Percentiles rank a stretch among this genome's conserved stretches.
Conservation (phyloP, 2,113 vertebrate species). For the Saguinus midas region DNA sequence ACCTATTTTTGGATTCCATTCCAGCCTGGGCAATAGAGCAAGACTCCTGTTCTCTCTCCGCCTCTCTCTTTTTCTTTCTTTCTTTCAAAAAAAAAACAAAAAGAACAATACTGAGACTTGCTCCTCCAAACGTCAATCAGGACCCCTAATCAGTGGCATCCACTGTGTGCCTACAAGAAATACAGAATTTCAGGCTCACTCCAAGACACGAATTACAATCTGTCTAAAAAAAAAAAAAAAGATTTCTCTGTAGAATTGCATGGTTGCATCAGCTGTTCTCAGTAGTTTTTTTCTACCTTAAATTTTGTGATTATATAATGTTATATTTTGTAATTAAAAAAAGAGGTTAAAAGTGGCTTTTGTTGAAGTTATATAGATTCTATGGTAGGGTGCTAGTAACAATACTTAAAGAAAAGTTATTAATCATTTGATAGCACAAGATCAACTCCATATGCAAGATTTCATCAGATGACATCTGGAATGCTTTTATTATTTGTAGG, state of each 20-base stretch:
- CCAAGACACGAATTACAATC: too few species aligned
- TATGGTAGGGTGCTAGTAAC: neutral
- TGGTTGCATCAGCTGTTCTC: neutral
- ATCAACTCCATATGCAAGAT: neutral
- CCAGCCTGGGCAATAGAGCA: too few species aligned
- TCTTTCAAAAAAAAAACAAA: too few species aligned
- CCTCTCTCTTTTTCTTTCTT: too few species aligned
- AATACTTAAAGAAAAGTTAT: neutral
- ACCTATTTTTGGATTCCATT: too few species aligned
- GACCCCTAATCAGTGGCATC: too few species aligned
- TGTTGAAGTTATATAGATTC: neutral
- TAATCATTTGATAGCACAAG: neutral
- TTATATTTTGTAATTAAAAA: neutral
- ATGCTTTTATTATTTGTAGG: neutral
- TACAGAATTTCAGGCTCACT: too few species aligned
- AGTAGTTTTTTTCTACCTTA: neutral
- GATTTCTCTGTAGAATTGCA: neutral
- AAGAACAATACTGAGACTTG: too few species aligned
- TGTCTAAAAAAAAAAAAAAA: too few species aligned
- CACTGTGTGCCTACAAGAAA: too few species aligned
- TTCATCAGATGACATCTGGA: neutral
- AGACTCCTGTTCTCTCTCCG: too few species aligned
- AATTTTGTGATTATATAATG: neutral
- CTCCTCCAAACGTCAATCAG: too few species aligned
- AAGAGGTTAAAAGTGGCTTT: neutral